Percentiles rank a stretch among this genome's conserved stretches.
Conservation (phyloP, 2,113 vertebrate species). For the Brachyhypopomus gauderio region DNA sequence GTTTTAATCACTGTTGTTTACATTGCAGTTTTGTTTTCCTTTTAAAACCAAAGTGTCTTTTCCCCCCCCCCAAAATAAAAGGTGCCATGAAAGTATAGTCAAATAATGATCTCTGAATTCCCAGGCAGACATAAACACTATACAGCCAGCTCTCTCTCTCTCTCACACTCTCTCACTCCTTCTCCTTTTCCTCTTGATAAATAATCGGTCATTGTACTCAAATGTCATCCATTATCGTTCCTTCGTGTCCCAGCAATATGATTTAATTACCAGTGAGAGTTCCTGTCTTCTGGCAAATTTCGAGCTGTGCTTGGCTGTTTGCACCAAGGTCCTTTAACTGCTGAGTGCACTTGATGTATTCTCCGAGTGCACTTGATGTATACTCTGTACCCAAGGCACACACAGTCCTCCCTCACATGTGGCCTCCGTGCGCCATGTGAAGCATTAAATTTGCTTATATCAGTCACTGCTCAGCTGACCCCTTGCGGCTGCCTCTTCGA, state of each 20-base stretch:
- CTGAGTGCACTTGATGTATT: neutral
- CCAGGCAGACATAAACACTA: slow-evolving; percentile 30
- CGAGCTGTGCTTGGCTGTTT: slow-evolving; percentile 18
- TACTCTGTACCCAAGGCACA: no score
- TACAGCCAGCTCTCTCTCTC: neutral
- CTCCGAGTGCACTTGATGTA: neutral
- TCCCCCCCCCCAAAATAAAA: neutral
- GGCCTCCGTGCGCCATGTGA: slow-evolving; percentile 2
- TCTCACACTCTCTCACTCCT: neutral
- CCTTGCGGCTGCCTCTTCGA: neutral
- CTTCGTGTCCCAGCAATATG: slow-evolving; percentile 30
- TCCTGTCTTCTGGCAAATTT: slow-evolving; percentile 44
- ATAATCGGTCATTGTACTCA: slow-evolving; percentile 19
- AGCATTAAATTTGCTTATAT: slow-evolving; percentile 31
- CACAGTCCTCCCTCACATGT: neutral
- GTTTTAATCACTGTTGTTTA: no score
- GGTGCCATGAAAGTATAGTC: neutral
- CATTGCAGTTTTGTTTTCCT: neutral
- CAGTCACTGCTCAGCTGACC: neutral
- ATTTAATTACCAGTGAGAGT: slow-evolving; percentile 14
- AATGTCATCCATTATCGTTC: slow-evolving; percentile 26
- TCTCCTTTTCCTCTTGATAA: slow-evolving; percentile 4
- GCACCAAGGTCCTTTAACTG: neutral
- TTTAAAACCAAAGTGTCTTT: neutral
- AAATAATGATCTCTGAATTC: neutral